Evolutionary conservation across 2,113 vertebrate species (phyloP).

Genomic region (Boleophthalmus pectinirostris): DNA sequence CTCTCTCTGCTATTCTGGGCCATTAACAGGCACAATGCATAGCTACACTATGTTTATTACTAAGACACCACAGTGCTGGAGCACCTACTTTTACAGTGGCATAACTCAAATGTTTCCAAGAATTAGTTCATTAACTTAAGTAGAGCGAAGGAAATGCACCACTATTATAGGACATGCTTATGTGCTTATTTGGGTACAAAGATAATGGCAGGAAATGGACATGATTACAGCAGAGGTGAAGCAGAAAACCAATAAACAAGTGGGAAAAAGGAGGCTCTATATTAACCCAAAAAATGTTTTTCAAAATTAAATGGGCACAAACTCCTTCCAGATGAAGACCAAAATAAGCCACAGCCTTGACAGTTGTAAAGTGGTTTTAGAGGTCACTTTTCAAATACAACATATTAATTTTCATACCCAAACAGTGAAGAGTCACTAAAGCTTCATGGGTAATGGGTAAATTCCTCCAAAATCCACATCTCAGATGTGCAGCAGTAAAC

Average conservation of each 20-base stretch:
- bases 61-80: conserved; percentile 22
- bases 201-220: conserved; percentile 67
- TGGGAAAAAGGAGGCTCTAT: conserved; percentile 40
- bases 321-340: conserved; percentile 28
- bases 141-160: conserved; percentile 46
- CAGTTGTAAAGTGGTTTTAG: conserved; percentile 47
- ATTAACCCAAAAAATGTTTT: conserved; percentile 25
- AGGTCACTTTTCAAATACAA: conserved; percentile 31
- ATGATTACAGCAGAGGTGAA: conserved; percentile 57
- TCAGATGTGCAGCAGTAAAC: conserved; percentile 43
- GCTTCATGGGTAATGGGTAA: conserved; percentile 53
- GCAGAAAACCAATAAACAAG: conserved; percentile 22
- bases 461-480: conserved; percentile 49
- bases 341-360: conserved; percentile 45
- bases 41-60: conserved; percentile 28
- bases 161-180: conserved; percentile 38
- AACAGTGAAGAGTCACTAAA: conserved; percentile 18
- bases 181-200: conserved; percentile 58
- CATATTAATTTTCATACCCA: conserved; percentile 58
- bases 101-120: conserved; percentile 44
- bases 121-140: conserved; percentile 53
- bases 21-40: conserved; percentile 29
- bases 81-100: conserved; percentile 54
- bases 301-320: conserved; percentile 25
- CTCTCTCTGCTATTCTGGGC: conserved; percentile 1